These are phyloP conservation scores for Phaonia tiefii DNA, from an alignment of 2,888 invertebrate species.

Conservation along the genomic window DNA sequence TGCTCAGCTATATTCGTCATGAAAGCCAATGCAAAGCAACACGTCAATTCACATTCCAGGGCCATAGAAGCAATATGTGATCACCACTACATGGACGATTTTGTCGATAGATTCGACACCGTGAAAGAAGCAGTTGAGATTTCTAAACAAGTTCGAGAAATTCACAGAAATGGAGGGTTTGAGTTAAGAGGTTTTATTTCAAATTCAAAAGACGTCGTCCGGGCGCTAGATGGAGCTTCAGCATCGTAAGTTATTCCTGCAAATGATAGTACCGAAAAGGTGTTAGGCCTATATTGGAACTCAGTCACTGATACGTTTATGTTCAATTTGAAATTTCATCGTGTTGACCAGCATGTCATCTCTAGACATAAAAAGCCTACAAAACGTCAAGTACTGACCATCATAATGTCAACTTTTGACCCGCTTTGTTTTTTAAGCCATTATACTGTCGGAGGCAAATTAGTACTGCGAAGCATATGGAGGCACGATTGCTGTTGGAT, in stretches of 20 bases:
- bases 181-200: conserved; percentile 49
- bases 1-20: conserved; percentile 47
- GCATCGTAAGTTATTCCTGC: neutral
- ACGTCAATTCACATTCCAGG: neutral
- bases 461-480: too few species aligned
- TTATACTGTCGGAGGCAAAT: too few species aligned
- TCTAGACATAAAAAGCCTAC: too few species aligned
- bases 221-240: conserved; percentile 21
- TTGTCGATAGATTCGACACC: conserved; percentile 42
- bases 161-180: conserved; percentile 46
- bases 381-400: too few species aligned
- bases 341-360: conserved; percentile 8
- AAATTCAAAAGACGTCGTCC: conserved; percentile 25
- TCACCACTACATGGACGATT: too few species aligned
- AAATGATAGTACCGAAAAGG: neutral
- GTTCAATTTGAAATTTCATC: conserved; percentile 36
- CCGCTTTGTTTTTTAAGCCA: too few species aligned
- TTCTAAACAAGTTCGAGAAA: conserved; percentile 35
- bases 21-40: conserved; percentile 32
- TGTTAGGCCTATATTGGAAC: conserved; percentile 2
- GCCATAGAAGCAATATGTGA: conserved; percentile 34
- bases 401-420: too few species aligned
- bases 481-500: neutral
- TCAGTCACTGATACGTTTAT: conserved; percentile 9
- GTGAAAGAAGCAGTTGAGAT: conserved; percentile 43